phyloP scores from a whole-genome alignment of 2,113 vertebrate species.

The Xenus cinereus region DNA sequence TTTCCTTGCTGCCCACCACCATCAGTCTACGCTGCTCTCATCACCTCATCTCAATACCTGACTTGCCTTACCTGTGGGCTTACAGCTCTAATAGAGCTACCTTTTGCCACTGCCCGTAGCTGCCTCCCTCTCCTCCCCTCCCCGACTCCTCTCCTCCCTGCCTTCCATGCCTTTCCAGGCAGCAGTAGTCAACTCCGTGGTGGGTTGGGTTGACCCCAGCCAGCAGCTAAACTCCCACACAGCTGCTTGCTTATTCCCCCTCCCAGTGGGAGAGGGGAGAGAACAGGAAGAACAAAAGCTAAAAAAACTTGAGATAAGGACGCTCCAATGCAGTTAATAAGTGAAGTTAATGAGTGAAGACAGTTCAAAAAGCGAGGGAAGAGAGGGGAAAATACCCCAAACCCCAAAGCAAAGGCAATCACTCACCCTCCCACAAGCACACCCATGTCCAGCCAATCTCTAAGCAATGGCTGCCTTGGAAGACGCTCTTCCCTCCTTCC shows the following conservation, averaged over 20 bases:
- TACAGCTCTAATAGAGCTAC: not conserved
- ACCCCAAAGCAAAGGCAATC: not conserved
- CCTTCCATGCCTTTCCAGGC: not conserved
- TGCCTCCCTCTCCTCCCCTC: not conserved
- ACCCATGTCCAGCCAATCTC: rapidly evolving
- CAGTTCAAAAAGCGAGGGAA: not conserved
- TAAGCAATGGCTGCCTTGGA: not conserved
- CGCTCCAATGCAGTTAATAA: not conserved
- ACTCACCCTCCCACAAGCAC: not conserved
- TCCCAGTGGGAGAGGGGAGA: not conserved
- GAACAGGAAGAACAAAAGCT: not conserved
- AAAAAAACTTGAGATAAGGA: not conserved
- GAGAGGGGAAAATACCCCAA: too few relatives aligned
- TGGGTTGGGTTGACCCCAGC: not conserved
- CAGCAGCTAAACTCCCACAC: not conserved
- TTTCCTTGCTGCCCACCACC: not conserved
- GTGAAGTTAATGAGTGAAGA: not conserved
- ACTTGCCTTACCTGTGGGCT: not conserved
- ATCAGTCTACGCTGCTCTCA: not conserved
- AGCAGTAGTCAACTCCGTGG: not conserved
- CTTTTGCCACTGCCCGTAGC: not conserved
- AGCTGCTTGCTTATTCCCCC: not conserved
- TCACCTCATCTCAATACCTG: not conserved
- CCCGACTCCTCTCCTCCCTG: rapidly evolving
- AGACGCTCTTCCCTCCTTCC: not conserved